phyloP scores from a whole-genome alignment of 2,113 vertebrate genomes.

The Microcebus tavaratra region DNA sequence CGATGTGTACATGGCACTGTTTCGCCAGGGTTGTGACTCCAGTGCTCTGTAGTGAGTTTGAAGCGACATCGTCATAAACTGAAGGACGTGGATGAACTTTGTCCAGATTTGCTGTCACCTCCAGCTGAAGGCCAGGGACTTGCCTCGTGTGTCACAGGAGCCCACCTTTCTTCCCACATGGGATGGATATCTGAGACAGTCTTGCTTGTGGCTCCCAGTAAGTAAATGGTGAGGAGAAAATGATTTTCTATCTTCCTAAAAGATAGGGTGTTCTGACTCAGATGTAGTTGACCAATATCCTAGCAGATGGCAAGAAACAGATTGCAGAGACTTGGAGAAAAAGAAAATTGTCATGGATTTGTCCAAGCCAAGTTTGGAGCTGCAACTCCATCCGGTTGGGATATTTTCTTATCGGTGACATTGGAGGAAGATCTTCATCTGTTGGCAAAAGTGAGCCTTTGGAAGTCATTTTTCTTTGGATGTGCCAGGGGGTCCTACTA shows the following conservation, averaged over 20 bases:
- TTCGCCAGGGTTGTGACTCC: background rate
- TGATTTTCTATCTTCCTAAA: background rate
- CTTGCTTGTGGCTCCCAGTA: background rate
- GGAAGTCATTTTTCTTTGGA: background rate
- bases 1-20: background rate
- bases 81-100: background rate
- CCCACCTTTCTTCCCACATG: fast-evolving
- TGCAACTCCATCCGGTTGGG: background rate
- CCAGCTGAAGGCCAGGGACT: fast-evolving
- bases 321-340: background rate
- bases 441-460: background rate
- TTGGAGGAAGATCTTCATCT: background rate
- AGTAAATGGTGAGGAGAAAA: background rate
- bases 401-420: background rate
- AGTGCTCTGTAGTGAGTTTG: background rate
- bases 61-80: background rate
- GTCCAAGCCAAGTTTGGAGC: background rate
- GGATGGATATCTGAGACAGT: too few relatives aligned
- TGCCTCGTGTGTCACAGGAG: too few relatives aligned
- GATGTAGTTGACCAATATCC: background rate
- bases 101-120: background rate
- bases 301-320: background rate
- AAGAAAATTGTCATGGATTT: background rate
- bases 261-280: background rate
- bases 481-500: too few relatives aligned